Conservation (phyloP, 2,797 vertebrate genomes). For the Megalops cyprinoides region DNA sequence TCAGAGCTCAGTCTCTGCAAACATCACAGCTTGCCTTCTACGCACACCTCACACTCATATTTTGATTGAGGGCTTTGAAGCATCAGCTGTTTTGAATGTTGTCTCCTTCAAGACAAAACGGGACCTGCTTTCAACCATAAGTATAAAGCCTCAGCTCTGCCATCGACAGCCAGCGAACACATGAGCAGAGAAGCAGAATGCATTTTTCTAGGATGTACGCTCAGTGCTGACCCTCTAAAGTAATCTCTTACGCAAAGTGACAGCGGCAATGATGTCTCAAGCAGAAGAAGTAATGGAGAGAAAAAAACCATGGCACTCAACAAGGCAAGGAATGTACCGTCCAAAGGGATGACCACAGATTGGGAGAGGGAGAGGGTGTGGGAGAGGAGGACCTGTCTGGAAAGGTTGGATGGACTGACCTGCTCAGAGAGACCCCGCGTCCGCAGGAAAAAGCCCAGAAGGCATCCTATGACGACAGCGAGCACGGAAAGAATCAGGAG, state of each 20-base stretch:
- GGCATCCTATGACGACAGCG: slow-evolving; percentile 91
- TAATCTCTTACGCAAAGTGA: neutral
- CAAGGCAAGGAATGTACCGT: neutral
- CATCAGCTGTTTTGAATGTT: neutral
- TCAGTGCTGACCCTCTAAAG: neutral
- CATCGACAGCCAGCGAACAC: neutral
- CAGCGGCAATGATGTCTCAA: neutral
- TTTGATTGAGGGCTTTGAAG: neutral
- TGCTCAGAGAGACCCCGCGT: slow-evolving; percentile 89
- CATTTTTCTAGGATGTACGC: no score
- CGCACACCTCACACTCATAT: neutral
- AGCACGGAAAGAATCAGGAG: slow-evolving; percentile 93
- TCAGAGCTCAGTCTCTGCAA: neutral
- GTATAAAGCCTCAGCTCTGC: neutral
- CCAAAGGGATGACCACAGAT: slow-evolving; percentile 18
- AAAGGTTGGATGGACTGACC: slow-evolving; percentile 71
- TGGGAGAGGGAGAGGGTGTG: slow-evolving; percentile 41
- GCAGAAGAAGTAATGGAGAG: neutral
- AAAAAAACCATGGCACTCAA: neutral
- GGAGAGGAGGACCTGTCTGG: slow-evolving; percentile 35
- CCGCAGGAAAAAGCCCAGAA: slow-evolving; percentile 93
- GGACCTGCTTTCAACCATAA: neutral
- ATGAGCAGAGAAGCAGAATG: neutral
- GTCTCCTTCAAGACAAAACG: neutral
- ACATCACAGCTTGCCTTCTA: neutral